These are phyloP conservation scores for Brachionus manjavacas DNA, from an alignment of 1,140 invertebrate genomes.

Conservation along the genomic window DNA sequence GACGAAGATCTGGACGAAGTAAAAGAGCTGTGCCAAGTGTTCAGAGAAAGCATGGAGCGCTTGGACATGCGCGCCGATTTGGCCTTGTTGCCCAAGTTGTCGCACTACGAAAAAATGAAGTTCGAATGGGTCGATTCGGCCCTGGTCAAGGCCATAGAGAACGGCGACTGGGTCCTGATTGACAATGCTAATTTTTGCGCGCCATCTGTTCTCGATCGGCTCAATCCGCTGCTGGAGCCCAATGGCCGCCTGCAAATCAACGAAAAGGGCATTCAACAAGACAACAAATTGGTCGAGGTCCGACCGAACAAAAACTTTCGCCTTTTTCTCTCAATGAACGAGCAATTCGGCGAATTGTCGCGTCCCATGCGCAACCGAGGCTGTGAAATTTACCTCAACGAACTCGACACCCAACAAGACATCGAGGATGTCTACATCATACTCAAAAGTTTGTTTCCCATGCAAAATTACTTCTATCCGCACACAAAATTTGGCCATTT, in stretches of 20 bases:
- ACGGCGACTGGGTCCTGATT: slow-evolving; percentile 83
- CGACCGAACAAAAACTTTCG: slow-evolving; percentile 80
- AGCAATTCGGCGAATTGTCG: slow-evolving; percentile 26
- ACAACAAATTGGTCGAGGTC: slow-evolving; percentile 70
- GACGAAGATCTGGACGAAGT: neutral
- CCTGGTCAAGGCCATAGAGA: slow-evolving; percentile 76
- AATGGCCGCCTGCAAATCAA: slow-evolving; percentile 79
- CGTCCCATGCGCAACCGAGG: slow-evolving; percentile 30
- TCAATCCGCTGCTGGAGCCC: slow-evolving; percentile 90
- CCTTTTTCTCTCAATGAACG: slow-evolving; percentile 13
- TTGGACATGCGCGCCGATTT: neutral
- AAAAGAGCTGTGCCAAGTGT: neutral
- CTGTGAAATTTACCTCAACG: slow-evolving; percentile 25
- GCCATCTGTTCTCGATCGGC: slow-evolving; percentile 65
- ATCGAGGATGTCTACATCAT: neutral
- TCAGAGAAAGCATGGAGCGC: neutral
- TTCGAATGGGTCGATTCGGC: slow-evolving; percentile 97
- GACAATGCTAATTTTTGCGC: slow-evolving; percentile 95
- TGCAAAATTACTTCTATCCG: neutral
- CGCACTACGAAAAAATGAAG: slow-evolving; percentile 35
- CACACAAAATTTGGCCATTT: neutral
- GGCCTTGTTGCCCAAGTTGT: neutral
- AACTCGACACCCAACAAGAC: neutral
- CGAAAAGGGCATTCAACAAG: slow-evolving; percentile 73
- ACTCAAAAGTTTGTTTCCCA: neutral